Evolutionary conservation across 1,140 invertebrate species (phyloP), one percentile per base, ranked within the genome.

Genomic region (Leptoteleia sp.): DNA sequence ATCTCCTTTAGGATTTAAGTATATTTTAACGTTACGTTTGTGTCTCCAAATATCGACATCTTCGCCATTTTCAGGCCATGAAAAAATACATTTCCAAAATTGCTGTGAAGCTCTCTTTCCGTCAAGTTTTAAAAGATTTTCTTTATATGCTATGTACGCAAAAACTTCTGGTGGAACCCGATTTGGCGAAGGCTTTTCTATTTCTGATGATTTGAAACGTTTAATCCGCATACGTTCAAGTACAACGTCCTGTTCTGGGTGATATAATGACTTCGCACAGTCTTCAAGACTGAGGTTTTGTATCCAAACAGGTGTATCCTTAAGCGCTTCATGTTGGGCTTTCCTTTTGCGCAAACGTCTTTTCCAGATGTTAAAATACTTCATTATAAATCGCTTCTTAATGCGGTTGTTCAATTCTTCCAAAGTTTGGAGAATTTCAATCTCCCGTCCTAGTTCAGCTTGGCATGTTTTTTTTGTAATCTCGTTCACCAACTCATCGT

Each of bases 21-120:
- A 90, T 11, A 82, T 48, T 22, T 79, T 84, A 33, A 88, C 81
- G 17, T 85, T 55, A 27, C 83, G 83, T 35, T 85, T 83, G 19
- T 87, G 75, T 11, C 83, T 76, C 85, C 85, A 86, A 0, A 85
- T 6, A 4, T 45, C 42, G 1, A 83, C 29, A 2, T 80, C 33
- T 25, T 37, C 16, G 0, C 73, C 76, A 9, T 83, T 81, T 3
- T 77, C 64, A 9, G 93, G 92, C 52, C 92, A 89, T 0, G 92
- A 91, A 11, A 94, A 80, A n/a, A 92, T 84, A 15, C 94, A 76
- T 87, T 95, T 95, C 93, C 93, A 94, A 82, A 91, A 94, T 43
- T 91, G 86, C 70, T 90, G 90, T 64, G 82, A 62, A 13, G 35
- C 15, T 8, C 50, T 33, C 47, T 83, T 72, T 0, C 68, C 79